A percentile compares a stretch with the other conserved stretches of the same genome.
phyloP scores from a whole-genome alignment of 92 coral and sea anemone species.

The Blastomussa wellsi region DNA sequence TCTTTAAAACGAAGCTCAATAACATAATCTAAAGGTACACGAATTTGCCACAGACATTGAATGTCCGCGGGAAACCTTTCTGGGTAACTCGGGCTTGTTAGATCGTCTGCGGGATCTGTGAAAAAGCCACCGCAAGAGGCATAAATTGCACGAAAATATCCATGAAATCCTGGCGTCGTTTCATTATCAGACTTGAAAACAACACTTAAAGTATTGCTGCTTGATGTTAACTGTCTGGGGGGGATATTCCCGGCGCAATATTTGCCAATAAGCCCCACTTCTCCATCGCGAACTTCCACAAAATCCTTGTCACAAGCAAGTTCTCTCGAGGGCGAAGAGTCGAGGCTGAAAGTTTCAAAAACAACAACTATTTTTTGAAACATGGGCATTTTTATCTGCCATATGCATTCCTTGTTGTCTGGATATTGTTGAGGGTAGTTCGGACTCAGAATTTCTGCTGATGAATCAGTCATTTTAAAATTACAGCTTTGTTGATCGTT shows the following conservation, averaged over 20 bases:
- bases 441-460: conserved; percentile 72
- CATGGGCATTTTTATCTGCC: conserved; percentile 66
- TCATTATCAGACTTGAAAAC: conserved; percentile 55
- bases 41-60: conserved; percentile 70
- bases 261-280: conserved; percentile 44
- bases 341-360: conserved; percentile 51
- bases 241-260: conserved; percentile 72
- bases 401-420: conserved; percentile 56
- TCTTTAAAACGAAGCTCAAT: conserved; percentile 54
- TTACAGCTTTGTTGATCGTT: conserved; percentile 33
- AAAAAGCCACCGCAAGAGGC: conserved; percentile 65
- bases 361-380: conserved; percentile 60
- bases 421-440: conserved; percentile 67
- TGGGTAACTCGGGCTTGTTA: conserved; percentile 72
- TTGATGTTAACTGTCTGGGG: conserved; percentile 56
- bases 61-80: conserved; percentile 64
- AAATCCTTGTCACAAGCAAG: conserved; percentile 38
- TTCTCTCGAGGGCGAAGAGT: conserved; percentile 31
- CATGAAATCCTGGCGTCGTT: conserved; percentile 21
- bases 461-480: conserved; percentile 24
- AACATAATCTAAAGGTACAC: conserved; percentile 68
- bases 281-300: conserved; percentile 68
- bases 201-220: conserved; percentile 42
- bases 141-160: conserved; percentile 61
- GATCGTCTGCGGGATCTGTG: conserved; percentile 30